Base-by-base conservation (phyloP, 2,888 invertebrate genomes). In the Drosophila niveifrons region DNA sequence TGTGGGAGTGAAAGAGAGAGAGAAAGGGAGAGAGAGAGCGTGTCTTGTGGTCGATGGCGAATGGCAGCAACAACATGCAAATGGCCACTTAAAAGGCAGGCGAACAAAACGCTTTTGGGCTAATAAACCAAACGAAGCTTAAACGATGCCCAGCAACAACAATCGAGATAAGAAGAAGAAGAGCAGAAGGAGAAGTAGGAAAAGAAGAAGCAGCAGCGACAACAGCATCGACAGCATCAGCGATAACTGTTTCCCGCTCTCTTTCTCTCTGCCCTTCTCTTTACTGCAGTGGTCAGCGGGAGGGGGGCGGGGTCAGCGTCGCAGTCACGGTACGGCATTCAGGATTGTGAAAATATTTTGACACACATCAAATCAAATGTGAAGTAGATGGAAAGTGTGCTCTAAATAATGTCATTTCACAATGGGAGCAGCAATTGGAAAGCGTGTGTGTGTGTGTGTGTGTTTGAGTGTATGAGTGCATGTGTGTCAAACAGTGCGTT, bases 41-140 rank as follows among this genome's bases (percentile, higher is more conserved):
- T 15, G 4, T 31, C 46, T 56, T 46, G 52, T 52, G 55, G 34
- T 44, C 46, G 29, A 36, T 39, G 68, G 34, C 67, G 63, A 69
- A 65, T 82, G 69, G 72, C 75, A 68, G 72, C 77, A 85, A 74
- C 82, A 88, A 74, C 82, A 88, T 78, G 85, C 82, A 80, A 89
- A 78, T 72, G 63, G 70, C 66, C 76, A 82, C 82, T 87, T 85
- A 78, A 72, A 72, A 76, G 74, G 59, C 75, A 68, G 68, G 51
- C 63, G 64, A 72, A 72, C 75, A 72, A 75, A 84, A 66, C 65
- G 74, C 77, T 68, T 64, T 66, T 47, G 70, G 70, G 85, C 82
- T 69, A 88, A 80, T 77, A 82, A 75, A 82, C 75, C 85, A 82
- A 82, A 66, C 53, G 62, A 66, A 74, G 66, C 88, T 57, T 72